phyloP scores from a whole-genome alignment of 2,888 invertebrate species.

The Crossocerus cetratus region DNA sequence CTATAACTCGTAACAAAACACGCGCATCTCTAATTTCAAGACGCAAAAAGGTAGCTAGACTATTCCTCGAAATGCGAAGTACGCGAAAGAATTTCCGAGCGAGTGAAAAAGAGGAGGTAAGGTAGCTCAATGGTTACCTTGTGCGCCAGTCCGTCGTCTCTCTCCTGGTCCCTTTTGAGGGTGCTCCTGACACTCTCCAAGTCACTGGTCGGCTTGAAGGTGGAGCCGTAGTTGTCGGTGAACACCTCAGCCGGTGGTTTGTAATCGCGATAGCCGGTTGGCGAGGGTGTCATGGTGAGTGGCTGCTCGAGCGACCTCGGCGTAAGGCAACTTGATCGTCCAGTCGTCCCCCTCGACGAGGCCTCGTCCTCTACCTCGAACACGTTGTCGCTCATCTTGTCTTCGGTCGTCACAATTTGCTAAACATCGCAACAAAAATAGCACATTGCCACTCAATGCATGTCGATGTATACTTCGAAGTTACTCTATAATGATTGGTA shows the following conservation, averaged over 20 bases:
- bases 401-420: slow-evolving; percentile 82
- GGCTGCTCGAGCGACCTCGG: slow-evolving; percentile 42
- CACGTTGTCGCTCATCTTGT: slow-evolving; percentile 91
- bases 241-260: slow-evolving; percentile 85
- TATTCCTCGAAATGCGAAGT: no score
- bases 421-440: background rate
- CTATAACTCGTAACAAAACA: no score
- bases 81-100: no score
- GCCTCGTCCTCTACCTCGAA: slow-evolving; percentile 82
- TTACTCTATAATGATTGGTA: no score
- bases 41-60: no score
- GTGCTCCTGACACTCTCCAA: slow-evolving; percentile 42
- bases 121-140: slow-evolving; percentile 68
- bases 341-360: slow-evolving; percentile 14
- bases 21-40: no score
- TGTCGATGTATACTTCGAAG: background rate
- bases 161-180: slow-evolving; percentile 56
- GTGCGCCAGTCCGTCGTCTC: slow-evolving; percentile 66
- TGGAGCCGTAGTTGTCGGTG: slow-evolving; percentile 62
- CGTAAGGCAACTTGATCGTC: slow-evolving; percentile 43
- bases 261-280: slow-evolving; percentile 90
- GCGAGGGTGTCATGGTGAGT: slow-evolving; percentile 80
- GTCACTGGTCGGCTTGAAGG: slow-evolving; percentile 43
- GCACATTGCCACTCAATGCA: background rate
- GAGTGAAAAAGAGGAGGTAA: no score